Conservation (phyloP, 2,113 vertebrate genomes). For the Chrysemys picta region DNA sequence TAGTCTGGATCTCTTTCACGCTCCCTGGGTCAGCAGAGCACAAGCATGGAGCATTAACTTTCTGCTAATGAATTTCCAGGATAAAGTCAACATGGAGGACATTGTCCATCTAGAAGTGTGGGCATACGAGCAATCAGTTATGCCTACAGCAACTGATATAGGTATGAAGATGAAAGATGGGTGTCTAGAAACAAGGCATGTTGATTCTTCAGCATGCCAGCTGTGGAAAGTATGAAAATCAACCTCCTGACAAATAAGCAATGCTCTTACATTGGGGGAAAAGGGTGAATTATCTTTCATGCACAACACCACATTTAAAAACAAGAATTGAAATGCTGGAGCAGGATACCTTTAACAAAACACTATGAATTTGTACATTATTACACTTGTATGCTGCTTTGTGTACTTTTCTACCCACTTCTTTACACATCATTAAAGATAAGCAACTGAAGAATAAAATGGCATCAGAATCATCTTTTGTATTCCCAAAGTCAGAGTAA, state of each 20-base stretch:
- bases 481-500: no score
- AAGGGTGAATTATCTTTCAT: not conserved
- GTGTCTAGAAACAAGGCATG: not conserved
- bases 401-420: not conserved
- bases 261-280: not conserved
- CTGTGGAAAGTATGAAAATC: not conserved
- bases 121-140: not conserved
- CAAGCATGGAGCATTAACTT: conserved; percentile 14
- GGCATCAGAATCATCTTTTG: no score
- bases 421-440: not conserved
- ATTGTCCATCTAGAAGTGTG: not conserved
- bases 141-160: not conserved
- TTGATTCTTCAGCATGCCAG: not conserved
- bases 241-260: not conserved
- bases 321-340: not conserved
- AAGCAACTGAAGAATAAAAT: no score
- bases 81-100: rapidly evolving
- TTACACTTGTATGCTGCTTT: not conserved
- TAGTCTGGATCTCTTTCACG: not conserved
- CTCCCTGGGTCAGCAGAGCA: conserved; percentile 11
- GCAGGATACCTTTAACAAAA: not conserved
- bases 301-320: not conserved
- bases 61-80: not conserved
- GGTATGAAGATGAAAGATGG: not conserved
- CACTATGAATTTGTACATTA: not conserved